These are phyloP conservation scores for Diaphora mendica DNA, from an alignment of 2,888 invertebrate species.

Conservation along the genomic window DNA sequence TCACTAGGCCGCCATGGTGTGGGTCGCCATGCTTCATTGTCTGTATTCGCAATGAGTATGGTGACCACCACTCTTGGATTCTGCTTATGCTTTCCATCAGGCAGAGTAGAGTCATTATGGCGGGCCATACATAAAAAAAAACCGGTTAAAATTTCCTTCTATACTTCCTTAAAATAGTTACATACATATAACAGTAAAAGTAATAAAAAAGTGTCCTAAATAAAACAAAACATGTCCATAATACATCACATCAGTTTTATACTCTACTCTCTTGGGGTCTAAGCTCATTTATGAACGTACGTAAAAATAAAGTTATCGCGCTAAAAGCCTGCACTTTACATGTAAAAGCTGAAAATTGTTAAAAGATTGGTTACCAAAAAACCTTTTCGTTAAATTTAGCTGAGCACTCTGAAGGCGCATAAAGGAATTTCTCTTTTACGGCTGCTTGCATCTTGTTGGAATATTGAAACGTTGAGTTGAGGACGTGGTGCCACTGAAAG, in stretches of 20 bases:
- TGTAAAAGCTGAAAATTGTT: slow-evolving; percentile 51
- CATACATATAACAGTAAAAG: no score
- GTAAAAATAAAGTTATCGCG: slow-evolving; percentile 39
- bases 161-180: no score
- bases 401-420: slow-evolving; percentile 60
- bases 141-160: not conserved
- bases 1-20: no score
- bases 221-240: not conserved
- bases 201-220: not conserved
- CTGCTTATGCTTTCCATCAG: no score
- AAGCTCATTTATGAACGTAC: slow-evolving; percentile 15
- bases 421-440: slow-evolving; percentile 65
- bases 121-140: not conserved
- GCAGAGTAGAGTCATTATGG: no score
- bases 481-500: slow-evolving; percentile 42
- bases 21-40: no score
- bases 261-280: not conserved
- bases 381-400: slow-evolving; percentile 61
- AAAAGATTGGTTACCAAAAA: slow-evolving; percentile 56
- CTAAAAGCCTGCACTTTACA: slow-evolving; percentile 53
- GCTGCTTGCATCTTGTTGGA: slow-evolving; percentile 68
- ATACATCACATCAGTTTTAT: not conserved
- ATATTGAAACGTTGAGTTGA: slow-evolving; percentile 66
- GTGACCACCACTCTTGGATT: no score
- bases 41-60: no score